These are phyloP conservation scores for Caenorhabditis auriculariae DNA, from an alignment of 2,888 invertebrate species.

Conservation along the genomic window DNA sequence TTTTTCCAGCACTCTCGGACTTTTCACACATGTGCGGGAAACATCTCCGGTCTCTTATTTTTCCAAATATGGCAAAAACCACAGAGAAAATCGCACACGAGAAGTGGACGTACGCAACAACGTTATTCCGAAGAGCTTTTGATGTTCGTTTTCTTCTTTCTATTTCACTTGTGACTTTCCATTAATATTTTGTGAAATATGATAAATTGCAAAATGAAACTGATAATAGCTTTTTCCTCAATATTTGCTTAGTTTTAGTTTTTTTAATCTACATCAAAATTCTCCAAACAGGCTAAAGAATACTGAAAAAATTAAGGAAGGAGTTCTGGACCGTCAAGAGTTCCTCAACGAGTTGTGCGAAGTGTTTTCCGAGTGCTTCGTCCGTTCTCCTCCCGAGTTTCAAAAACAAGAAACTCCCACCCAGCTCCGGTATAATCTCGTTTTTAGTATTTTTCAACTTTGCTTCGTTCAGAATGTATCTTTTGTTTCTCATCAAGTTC, in stretches of 20 bases:
- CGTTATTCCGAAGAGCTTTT: constrained; percentile 14
- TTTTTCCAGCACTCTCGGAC: constrained; percentile 6
- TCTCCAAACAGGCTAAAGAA: too few relatives aligned
- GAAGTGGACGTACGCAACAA: constrained; percentile 23
- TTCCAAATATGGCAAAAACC: neutral
- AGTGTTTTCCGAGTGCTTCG: constrained; percentile 33
- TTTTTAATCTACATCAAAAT: too few relatives aligned
- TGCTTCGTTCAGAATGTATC: constrained; percentile 8
- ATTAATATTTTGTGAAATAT: constrained; percentile 6
- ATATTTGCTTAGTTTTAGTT: too few relatives aligned
- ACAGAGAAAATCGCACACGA: too few relatives aligned
- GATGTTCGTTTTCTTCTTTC: constrained; percentile 16
- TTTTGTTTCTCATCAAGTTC: constrained; percentile 23
- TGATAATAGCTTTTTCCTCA: too few relatives aligned
- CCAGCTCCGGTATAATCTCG: too few relatives aligned
- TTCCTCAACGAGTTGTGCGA: constrained; percentile 57
- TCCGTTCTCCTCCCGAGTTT: constrained; percentile 2
- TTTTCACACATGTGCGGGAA: constrained; percentile 3
- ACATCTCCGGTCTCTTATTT: constrained; percentile 2
- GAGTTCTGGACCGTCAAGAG: constrained; percentile 55
- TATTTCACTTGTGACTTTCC: neutral
- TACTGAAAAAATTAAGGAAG: too few relatives aligned
- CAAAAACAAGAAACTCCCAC: too few relatives aligned
- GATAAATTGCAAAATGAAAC: too few relatives aligned
- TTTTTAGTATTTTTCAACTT: too few relatives aligned